A percentile compares a stretch with the other conserved stretches of the same genome.
Conservation (phyloP, 2,113 vertebrate genomes). For the Chloropsis cyanopogon region DNA sequence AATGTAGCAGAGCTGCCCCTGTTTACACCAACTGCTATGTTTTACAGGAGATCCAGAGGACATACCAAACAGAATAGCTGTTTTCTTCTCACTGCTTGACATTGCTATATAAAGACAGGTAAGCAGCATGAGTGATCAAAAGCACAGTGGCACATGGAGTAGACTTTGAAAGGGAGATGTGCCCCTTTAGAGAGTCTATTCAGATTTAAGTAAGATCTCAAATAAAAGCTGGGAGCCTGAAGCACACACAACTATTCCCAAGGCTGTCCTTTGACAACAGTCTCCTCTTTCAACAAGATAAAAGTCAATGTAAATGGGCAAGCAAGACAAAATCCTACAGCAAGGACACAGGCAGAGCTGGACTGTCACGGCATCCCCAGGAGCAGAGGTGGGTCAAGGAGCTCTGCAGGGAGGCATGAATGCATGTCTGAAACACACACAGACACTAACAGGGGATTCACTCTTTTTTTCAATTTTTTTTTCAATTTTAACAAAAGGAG, state of each 20-base stretch:
- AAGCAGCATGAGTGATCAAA: constrained; percentile 8
- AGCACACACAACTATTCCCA: constrained; percentile 30
- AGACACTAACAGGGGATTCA: not conserved
- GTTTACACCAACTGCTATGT: not conserved
- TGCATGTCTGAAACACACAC: not conserved
- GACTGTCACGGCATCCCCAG: not conserved
- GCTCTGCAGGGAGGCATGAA: not conserved
- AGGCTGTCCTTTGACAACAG: constrained; percentile 7
- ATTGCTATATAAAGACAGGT: not conserved
- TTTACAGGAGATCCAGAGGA: not conserved
- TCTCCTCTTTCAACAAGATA: not conserved
- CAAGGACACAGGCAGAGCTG: not conserved
- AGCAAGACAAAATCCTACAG: constrained; percentile 13
- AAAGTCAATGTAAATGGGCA: constrained; percentile 3
- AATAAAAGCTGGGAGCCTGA: not conserved
- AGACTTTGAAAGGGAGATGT: constrained; percentile 37
- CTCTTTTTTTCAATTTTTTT: rapidly evolving
- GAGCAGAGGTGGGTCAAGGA: not conserved
- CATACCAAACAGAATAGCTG: not conserved
- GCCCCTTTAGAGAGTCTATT: not conserved
- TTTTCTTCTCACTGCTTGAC: not conserved
- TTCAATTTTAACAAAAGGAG: not conserved
- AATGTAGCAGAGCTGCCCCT: not conserved
- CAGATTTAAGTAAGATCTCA: not conserved
- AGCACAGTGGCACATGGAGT: not conserved